Evolutionary conservation across 1,140 invertebrate species (phyloP).

Genomic region (Nasonia vitripennis): DNA sequence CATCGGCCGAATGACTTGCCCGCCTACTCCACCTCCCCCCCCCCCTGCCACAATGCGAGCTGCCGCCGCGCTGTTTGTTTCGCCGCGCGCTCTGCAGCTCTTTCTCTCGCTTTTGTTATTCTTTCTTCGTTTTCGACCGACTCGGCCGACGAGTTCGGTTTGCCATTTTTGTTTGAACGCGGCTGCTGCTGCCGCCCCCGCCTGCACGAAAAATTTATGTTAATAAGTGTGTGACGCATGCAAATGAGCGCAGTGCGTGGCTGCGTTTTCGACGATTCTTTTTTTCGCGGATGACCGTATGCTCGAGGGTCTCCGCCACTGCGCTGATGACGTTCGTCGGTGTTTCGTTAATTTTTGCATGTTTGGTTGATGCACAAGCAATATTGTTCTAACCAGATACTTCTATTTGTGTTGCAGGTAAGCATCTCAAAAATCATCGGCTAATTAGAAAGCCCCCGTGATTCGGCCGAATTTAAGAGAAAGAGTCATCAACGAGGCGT

Average conservation of each 20-base stretch:
- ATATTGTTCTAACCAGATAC: background rate
- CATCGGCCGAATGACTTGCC: conserved; percentile 52
- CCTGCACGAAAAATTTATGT: conserved; percentile 32
- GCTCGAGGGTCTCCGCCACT: background rate
- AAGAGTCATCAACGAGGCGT: background rate
- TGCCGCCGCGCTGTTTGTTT: conserved; percentile 8
- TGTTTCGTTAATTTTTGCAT: conserved; percentile 5
- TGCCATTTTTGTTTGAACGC: conserved; percentile 39
- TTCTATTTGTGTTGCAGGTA: conserved; percentile 58
- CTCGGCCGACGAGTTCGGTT: background rate
- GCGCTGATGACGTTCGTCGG: background rate
- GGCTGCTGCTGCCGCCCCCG: background rate
- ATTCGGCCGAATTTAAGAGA: background rate
- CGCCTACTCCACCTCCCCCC: background rate
- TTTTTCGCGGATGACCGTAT: background rate
- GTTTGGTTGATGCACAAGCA: background rate
- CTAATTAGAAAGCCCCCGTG: conserved; percentile 1
- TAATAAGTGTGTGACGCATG: conserved; percentile 48
- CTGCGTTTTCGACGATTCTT: conserved; percentile 17
- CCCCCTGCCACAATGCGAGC: conserved; percentile 2
- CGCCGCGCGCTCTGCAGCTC: background rate
- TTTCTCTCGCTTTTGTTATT: conserved; percentile 35
- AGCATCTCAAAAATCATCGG: conserved; percentile 42
- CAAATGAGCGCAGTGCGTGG: conserved; percentile 46
- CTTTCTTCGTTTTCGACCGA: conserved; percentile 12